A percentile compares a stretch with the other conserved stretches of the same genome.
phyloP scores from a whole-genome alignment of 2,797 vertebrate species.

The Cossypha heuglini region DNA sequence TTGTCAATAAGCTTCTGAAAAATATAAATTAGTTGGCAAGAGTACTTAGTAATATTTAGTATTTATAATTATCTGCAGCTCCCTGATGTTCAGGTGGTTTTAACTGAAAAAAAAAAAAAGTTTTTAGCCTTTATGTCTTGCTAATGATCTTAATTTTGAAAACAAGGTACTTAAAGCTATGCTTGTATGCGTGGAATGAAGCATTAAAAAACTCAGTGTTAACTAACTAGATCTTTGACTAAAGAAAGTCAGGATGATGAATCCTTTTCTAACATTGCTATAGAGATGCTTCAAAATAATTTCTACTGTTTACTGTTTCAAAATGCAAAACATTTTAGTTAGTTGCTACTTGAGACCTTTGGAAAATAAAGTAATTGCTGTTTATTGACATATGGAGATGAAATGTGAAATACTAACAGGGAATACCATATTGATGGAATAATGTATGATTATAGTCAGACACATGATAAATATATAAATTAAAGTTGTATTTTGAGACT shows the following conservation, averaged over 20 bases:
- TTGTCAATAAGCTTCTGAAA: conserved; percentile 50
- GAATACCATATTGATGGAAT: background rate
- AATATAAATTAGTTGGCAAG: conserved; percentile 17
- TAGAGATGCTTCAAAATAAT: background rate
- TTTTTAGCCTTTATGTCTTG: background rate
- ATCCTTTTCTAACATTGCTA: background rate
- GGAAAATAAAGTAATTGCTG: background rate
- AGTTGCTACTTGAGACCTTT: background rate
- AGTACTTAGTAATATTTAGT: conserved; percentile 23
- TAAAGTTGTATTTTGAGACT: background rate
- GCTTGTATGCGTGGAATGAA: background rate
- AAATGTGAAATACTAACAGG: background rate
- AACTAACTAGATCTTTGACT: background rate
- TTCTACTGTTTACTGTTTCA: conserved; percentile 12
- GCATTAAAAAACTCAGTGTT: background rate
- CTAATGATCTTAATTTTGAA: background rate
- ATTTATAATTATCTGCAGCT: background rate
- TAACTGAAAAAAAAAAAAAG: background rate
- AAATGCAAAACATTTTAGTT: background rate
- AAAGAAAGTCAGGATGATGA: background rate
- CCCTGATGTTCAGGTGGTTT: background rate
- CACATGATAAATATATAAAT: background rate
- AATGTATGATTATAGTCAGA: background rate
- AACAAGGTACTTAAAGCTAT: background rate
- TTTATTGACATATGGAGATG: background rate